Percentiles rank a stretch among this genome's conserved stretches.
phyloP scores from a whole-genome alignment of 2,113 vertebrate species.

The Elgaria multicarinata region DNA sequence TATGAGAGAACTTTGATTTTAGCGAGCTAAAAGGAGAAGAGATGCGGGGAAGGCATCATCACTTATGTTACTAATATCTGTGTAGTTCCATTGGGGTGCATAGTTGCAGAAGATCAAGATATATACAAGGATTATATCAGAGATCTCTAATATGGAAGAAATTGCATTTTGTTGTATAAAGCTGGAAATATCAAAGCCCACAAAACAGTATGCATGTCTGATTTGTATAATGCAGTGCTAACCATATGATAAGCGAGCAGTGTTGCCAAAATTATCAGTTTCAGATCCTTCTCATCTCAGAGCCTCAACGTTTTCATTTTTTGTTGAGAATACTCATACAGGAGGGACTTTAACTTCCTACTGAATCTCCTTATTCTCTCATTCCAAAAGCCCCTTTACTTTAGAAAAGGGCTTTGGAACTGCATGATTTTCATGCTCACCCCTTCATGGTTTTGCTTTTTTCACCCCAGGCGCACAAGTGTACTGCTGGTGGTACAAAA shows the following conservation, averaged over 20 bases:
- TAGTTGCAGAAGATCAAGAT: slow-evolving; percentile 28
- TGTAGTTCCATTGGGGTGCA: slow-evolving; percentile 28
- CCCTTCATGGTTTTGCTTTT: background rate
- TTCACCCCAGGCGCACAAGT: no score
- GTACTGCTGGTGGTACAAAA: background rate
- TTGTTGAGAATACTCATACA: background rate
- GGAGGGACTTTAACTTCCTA: background rate
- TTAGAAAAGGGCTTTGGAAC: background rate
- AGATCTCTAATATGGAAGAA: slow-evolving; percentile 40
- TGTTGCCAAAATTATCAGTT: slow-evolving; percentile 41
- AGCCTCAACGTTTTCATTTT: background rate
- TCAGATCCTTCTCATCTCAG: background rate
- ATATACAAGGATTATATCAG: slow-evolving; percentile 14
- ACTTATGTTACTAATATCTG: slow-evolving; percentile 37
- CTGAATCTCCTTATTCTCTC: background rate
- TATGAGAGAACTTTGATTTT: slow-evolving; percentile 2
- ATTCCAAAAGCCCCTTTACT: background rate
- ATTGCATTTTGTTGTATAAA: slow-evolving; percentile 39
- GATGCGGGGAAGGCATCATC: slow-evolving; percentile 8
- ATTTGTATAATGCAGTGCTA: background rate
- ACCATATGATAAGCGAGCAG: slow-evolving; percentile 41
- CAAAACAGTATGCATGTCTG: slow-evolving; percentile 8
- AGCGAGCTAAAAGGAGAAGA: slow-evolving; percentile 2
- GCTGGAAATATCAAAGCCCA: slow-evolving; percentile 40
- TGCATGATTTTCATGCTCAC: background rate